Evolutionary conservation across 2,888 invertebrate genomes (phyloP).

Genomic region (Hirtodrosophila alboralis): DNA sequence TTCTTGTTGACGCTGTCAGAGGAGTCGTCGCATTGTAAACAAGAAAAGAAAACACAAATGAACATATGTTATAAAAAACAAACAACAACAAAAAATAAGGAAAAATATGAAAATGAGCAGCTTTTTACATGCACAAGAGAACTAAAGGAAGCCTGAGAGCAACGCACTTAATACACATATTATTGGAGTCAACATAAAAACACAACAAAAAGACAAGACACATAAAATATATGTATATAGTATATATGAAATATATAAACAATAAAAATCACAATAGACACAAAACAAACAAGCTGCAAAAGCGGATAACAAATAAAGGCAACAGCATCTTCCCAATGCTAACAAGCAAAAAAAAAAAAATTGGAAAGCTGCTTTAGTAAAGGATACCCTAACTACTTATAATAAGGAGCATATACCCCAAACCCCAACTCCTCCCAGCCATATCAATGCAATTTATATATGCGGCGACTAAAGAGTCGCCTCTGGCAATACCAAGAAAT

Average conservation of each 20-base stretch:
- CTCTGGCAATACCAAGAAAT: slow-evolving; percentile 29
- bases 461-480: slow-evolving; percentile 28
- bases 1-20: slow-evolving; percentile 50
- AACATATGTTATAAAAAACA: slow-evolving; percentile 44
- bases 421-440: background rate
- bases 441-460: slow-evolving; percentile 56
- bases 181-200: slow-evolving; percentile 55
- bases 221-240: slow-evolving; percentile 45
- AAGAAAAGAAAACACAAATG: slow-evolving; percentile 54
- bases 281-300: slow-evolving; percentile 46
- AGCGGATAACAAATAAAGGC: slow-evolving; percentile 45
- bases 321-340: slow-evolving; percentile 31
- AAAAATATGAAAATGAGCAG: slow-evolving; percentile 43
- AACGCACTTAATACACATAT: slow-evolving; percentile 53
- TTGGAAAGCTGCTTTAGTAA: slow-evolving; percentile 26
- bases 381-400: background rate
- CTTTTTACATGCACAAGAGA: slow-evolving; percentile 31
- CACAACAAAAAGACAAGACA: slow-evolving; percentile 37
- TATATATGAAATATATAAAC: slow-evolving; percentile 58
- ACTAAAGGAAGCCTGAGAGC: slow-evolving; percentile 11
- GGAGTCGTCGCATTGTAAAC: slow-evolving; percentile 54
- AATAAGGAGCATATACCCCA: too few species aligned
- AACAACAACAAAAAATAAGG: slow-evolving; percentile 9
- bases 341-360: slow-evolving; percentile 53
- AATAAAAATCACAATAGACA: slow-evolving; percentile 54